These are phyloP conservation scores for Merops nubicus DNA, from an alignment of 2,113 vertebrate genomes.

Conservation along the genomic window DNA sequence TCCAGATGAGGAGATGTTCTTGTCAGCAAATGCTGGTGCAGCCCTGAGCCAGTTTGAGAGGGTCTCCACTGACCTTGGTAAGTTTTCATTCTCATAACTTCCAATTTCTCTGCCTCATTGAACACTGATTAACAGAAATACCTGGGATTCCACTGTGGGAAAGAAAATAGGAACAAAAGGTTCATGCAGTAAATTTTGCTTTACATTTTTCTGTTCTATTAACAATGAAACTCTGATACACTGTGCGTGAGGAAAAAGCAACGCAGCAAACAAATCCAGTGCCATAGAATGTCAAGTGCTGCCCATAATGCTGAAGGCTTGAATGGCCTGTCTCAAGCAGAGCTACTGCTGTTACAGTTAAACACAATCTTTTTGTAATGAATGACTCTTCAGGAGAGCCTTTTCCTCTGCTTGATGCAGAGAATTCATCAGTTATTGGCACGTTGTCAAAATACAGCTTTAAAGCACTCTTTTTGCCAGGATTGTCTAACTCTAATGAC, in stretches of 20 bases:
- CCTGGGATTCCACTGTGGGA: neutral
- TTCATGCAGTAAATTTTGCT: neutral
- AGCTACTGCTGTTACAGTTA: neutral
- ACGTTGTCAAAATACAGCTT: neutral
- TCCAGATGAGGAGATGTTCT: slow-evolving; percentile 87
- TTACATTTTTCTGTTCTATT: neutral
- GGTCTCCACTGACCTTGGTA: slow-evolving; percentile 88
- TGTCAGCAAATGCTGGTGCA: slow-evolving; percentile 88
- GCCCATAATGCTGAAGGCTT: neutral
- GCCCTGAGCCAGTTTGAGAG: slow-evolving; percentile 94
- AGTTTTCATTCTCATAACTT: slow-evolving; percentile 38
- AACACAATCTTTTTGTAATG: neutral
- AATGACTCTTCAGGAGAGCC: neutral
- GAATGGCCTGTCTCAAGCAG: neutral
- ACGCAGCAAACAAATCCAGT: neutral
- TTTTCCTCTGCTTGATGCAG: neutral
- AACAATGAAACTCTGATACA: neutral
- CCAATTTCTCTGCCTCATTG: neutral
- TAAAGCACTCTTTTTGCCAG: neutral
- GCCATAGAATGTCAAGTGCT: neutral
- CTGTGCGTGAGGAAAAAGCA: neutral
- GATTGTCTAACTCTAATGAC: neutral
- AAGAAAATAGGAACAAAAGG: neutral
- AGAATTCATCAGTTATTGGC: neutral
- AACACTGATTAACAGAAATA: neutral